Conservation (phyloP, 2,113 vertebrate species). For the Malurus melanocephalus region DNA sequence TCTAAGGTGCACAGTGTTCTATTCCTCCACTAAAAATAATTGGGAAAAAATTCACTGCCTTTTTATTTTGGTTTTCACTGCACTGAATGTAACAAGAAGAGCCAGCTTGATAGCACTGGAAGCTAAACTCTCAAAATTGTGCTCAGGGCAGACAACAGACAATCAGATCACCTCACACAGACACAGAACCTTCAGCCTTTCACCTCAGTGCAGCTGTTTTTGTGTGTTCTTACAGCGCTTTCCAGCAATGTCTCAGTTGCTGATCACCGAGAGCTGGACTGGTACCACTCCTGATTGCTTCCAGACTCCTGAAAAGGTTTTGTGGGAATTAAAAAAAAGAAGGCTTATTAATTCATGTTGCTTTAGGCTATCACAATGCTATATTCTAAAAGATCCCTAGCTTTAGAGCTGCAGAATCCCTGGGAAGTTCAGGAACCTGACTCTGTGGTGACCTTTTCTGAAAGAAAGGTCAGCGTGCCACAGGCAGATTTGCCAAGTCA, state of each 20-base stretch:
- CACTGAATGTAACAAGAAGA: background rate
- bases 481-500: slow-evolving; percentile 36
- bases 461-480: slow-evolving; percentile 32
- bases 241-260: background rate
- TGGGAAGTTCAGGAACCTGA: slow-evolving; percentile 33
- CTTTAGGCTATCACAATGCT: background rate
- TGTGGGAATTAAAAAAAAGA: background rate
- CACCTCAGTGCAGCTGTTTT: background rate
- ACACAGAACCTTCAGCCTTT: background rate
- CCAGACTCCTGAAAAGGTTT: background rate
- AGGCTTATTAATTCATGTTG: background rate
- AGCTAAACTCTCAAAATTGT: background rate
- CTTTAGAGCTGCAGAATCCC: slow-evolving; percentile 19
- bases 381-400: background rate
- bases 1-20: background rate
- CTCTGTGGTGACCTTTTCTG: background rate
- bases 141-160: background rate
- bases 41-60: background rate
- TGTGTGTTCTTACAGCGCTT: background rate
- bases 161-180: background rate
- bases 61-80: background rate
- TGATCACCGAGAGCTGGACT: background rate
- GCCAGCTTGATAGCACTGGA: background rate
- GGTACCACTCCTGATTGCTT: background rate
- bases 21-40: background rate